Conservation (phyloP, 2,113 vertebrate genomes). For the Hydrochoerus hydrochaeris region DNA sequence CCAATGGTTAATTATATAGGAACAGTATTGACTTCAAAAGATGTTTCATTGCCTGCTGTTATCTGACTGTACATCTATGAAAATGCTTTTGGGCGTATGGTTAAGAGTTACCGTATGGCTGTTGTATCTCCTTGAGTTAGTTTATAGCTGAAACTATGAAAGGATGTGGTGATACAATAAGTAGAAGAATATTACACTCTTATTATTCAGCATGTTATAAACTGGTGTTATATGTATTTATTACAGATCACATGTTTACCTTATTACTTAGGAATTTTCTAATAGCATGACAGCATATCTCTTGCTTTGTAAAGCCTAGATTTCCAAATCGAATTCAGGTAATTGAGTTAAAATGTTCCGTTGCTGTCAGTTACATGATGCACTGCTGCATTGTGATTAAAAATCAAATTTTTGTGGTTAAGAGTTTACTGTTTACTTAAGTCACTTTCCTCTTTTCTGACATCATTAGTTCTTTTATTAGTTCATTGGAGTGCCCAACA, state of each 20-base stretch:
- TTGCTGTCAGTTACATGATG: not conserved
- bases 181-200: not conserved
- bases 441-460: not conserved
- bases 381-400: not conserved
- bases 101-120: slow-evolving; percentile 16
- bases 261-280: slow-evolving; percentile 49
- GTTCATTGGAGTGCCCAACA: not conserved
- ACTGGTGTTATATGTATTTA: not conserved
- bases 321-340: slow-evolving; percentile 30
- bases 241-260: not conserved
- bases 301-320: not conserved
- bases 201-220: slow-evolving; percentile 21
- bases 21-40: not conserved
- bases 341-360: slow-evolving; percentile 40
- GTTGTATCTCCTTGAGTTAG: not conserved
- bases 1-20: slow-evolving; percentile 17
- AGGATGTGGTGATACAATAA: not conserved
- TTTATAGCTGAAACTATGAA: slow-evolving; percentile 38
- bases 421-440: slow-evolving; percentile 2
- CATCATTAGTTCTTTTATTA: slow-evolving; percentile 28
- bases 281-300: not conserved
- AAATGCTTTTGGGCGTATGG: slow-evolving; percentile 1
- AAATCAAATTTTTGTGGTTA: slow-evolving; percentile 29
- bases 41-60: not conserved
- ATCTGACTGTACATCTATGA: not conserved